Evolutionary conservation across 2,888 invertebrate species (phyloP), one percentile per base, ranked within the genome.

Genomic region (Eledona agricola): DNA sequence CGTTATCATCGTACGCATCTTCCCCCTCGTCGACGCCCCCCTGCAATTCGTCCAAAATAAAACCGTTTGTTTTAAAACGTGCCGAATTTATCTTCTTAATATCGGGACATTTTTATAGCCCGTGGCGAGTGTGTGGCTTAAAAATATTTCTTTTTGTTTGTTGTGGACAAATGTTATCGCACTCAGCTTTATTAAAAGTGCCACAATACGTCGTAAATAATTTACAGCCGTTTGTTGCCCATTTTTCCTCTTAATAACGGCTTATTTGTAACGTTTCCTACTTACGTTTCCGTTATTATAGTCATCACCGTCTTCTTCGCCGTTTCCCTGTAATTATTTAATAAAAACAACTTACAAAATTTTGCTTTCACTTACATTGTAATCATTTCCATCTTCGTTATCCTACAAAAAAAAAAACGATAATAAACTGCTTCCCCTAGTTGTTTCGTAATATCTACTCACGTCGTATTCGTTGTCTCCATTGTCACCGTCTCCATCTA

Each of bases 391-490:
- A 6, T 11, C 25, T 6, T 22, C 16, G 6, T 40, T 40, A 2
- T 29, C 42, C 42, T 42, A 20, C 10, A 29, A 42, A 9, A 2
- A 25, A 5, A 15, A 4, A 19, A 16, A 26, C n/a, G 1, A 42
- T 12, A 12, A 1, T 12, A 10, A 29, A 13, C 28, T 4, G 12
- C 9, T 9, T 26, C 31, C 17, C 2, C 17, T 11, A 20, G 16
- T 15, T 31, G n/a, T n/a, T n/a, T n/a, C n/a, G n/a, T n/a, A n/a
- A n/a, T n/a, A n/a, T n/a, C 11, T 38, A 23, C 22, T 40, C 17
- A 34, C 51, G 12, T 42, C 23, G 26, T 42, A 34, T 16, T 46
- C 34, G 2, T 23, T 28, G 3, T 34, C 51, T 2, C 10, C 49
- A n/a, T 22, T 28, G 3, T 26, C 26, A 3, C 19, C 17, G 12